Conservation (phyloP, 1,140 invertebrate genomes). For the Whitmania pigra region DNA sequence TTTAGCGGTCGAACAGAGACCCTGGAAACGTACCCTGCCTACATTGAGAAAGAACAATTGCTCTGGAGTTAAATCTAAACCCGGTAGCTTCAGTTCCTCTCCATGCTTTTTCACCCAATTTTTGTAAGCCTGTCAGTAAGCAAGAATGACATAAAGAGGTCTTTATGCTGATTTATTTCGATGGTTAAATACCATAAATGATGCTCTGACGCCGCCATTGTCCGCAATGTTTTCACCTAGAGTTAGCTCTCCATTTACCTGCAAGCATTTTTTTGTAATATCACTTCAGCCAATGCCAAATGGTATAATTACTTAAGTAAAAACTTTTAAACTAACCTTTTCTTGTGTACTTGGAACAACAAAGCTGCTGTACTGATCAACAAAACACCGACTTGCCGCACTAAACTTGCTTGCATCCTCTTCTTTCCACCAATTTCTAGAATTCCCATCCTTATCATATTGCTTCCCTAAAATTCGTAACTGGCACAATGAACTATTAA, state of each 20-base stretch:
- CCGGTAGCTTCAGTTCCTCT: conserved; percentile 56
- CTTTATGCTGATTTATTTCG: too few relatives aligned
- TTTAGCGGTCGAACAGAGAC: too few relatives aligned
- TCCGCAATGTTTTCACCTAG: conserved; percentile 48
- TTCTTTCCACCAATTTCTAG: conserved; percentile 96
- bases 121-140: conserved; percentile 56
- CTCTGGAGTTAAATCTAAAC: conserved; percentile 63
- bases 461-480: conserved; percentile 55
- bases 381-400: conserved; percentile 77
- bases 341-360: conserved; percentile 27
- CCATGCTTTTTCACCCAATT: conserved; percentile 38
- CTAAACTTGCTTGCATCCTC: conserved; percentile 77
- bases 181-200: conserved; percentile 28
- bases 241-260: conserved; percentile 44
- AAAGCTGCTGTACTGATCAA: conserved; percentile 82
- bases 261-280: conserved; percentile 15
- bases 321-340: background rate
- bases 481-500: background rate
- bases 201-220: conserved; percentile 45
- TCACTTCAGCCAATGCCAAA: too few relatives aligned
- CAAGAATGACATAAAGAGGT: too few relatives aligned
- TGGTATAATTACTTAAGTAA: too few relatives aligned
- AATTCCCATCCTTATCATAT: conserved; percentile 92
- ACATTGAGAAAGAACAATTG: conserved; percentile 57
- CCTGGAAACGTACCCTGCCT: conserved; percentile 48